Percentiles rank a stretch among this genome's conserved stretches.
These are phyloP conservation scores for Alfaro cultratus DNA, from an alignment of 2,797 vertebrate genomes.

Conservation along the genomic window DNA sequence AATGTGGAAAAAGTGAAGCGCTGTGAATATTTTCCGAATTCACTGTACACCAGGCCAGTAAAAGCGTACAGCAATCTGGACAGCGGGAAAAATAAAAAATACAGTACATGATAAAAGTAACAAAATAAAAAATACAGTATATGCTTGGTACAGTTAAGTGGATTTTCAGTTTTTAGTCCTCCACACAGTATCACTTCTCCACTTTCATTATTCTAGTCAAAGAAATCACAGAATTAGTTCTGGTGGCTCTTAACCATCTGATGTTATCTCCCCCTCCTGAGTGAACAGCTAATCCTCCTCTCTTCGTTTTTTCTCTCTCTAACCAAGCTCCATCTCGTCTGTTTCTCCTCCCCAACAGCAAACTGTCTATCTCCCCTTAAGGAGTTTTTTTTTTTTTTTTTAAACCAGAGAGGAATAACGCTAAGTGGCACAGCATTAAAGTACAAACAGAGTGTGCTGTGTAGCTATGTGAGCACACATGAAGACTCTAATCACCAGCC, in stretches of 20 bases:
- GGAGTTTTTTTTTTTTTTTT: conserved; percentile 46
- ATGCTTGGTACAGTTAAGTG: conserved; percentile 53
- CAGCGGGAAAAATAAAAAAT: conserved; percentile 39
- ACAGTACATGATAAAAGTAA: conserved; percentile 12
- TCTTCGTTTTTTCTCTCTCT: conserved; percentile 54
- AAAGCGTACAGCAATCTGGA: conserved; percentile 45
- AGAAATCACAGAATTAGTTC: conserved; percentile 81
- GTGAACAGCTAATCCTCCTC: conserved; percentile 81
- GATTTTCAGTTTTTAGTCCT: conserved; percentile 70
- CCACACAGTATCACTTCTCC: conserved; percentile 67
- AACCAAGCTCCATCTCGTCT: conserved; percentile 47
- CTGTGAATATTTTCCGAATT: too few species aligned
- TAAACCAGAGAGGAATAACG: conserved; percentile 52
- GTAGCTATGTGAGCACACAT: conserved; percentile 30
- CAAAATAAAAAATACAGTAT: conserved; percentile 38
- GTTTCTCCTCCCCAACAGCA: conserved; percentile 23
- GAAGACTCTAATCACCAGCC: conserved; percentile 41
- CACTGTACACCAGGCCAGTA: neutral
- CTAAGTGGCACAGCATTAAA: conserved; percentile 60
- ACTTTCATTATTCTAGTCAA: conserved; percentile 76
- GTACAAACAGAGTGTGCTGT: conserved; percentile 28
- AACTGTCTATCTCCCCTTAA: conserved; percentile 40
- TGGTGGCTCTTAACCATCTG: conserved; percentile 79
- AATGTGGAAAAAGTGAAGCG: too few species aligned
- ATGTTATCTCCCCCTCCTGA: conserved; percentile 78